Percentiles rank a stretch among this genome's conserved stretches.
Conservation (phyloP, 2,113 vertebrate species). For the Indicator indicator region DNA sequence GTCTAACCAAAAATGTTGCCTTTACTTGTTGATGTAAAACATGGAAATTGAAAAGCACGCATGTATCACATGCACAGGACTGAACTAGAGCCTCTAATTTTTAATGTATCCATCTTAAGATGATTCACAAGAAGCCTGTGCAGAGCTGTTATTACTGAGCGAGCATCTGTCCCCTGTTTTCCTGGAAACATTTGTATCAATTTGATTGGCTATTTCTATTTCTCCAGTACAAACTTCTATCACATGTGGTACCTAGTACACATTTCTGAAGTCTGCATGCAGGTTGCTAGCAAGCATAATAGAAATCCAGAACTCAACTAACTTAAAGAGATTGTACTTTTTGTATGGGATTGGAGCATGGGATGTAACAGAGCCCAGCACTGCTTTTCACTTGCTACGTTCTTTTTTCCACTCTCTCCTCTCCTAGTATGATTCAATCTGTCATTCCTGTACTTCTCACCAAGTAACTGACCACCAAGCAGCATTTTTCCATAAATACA, state of each 20-base stretch:
- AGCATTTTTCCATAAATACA: background rate
- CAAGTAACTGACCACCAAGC: background rate
- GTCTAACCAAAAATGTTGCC: background rate
- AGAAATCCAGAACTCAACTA: background rate
- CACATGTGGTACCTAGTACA: background rate
- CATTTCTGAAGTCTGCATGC: background rate
- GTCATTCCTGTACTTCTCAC: background rate
- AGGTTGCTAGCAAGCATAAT: background rate
- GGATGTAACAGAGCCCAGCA: background rate
- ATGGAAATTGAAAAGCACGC: background rate
- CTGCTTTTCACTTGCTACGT: background rate
- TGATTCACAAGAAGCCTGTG: background rate
- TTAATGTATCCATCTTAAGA: background rate
- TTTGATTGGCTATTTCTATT: background rate
- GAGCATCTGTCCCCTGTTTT: background rate
- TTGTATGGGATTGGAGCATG: background rate
- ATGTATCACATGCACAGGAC: accelerated
- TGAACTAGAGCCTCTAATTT: background rate
- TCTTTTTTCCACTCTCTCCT: background rate
- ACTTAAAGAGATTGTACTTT: background rate
- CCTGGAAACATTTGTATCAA: background rate
- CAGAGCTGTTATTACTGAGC: background rate
- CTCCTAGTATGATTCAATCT: background rate
- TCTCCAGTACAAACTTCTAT: background rate
- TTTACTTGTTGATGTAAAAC: background rate